A percentile compares a stretch with the other conserved stretches of the same genome.
These are phyloP conservation scores for Lemur catta DNA, from an alignment of 2,797 vertebrate species.

Conservation along the genomic window DNA sequence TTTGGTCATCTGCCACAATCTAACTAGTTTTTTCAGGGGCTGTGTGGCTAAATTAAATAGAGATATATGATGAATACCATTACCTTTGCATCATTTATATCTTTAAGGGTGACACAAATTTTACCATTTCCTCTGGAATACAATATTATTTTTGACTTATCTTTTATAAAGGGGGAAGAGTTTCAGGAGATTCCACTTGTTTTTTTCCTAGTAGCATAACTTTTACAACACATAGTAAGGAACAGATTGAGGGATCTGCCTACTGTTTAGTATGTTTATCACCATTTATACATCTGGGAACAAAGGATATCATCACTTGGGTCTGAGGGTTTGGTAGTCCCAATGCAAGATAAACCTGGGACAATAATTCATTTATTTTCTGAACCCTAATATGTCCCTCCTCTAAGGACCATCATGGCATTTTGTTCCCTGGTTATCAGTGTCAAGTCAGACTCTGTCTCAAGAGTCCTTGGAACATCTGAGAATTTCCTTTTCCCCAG, in stretches of 20 bases:
- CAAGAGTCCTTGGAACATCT: background rate
- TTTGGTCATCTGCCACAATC: background rate
- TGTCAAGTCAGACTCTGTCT: background rate
- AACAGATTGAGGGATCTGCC: background rate
- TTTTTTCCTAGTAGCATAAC: background rate
- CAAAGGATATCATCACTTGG: background rate
- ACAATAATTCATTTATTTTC: background rate
- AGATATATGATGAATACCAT: background rate
- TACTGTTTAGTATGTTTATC: background rate
- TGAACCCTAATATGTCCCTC: background rate
- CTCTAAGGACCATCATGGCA: background rate
- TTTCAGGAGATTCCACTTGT: background rate
- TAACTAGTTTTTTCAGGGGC: background rate
- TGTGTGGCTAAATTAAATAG: background rate
- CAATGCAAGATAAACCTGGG: background rate
- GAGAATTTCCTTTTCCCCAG: background rate
- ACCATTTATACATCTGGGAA: background rate
- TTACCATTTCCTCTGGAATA: background rate
- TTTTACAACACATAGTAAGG: background rate
- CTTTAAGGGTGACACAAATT: background rate
- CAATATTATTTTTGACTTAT: background rate
- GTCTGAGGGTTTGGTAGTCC: background rate
- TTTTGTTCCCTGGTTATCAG: too few relatives aligned
- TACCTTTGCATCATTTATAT: background rate
- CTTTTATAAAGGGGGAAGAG: background rate